Base-by-base conservation (phyloP, 2,113 vertebrate genomes). In the Gobius niger region DNA sequence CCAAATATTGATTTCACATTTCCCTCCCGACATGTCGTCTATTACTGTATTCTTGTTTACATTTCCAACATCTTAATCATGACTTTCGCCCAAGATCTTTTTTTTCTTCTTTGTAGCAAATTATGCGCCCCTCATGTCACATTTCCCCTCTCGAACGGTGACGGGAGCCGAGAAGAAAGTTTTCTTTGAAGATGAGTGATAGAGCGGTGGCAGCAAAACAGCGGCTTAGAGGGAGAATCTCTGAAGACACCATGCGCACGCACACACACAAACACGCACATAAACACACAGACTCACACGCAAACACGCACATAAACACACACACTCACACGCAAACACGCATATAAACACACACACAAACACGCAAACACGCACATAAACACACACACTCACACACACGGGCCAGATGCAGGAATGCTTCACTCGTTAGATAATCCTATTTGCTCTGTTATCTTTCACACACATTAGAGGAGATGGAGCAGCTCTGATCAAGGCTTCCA, bases 381-480 rank as follows among this genome's bases (percentile, higher is more conserved):
- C 56, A 41, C 7, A n/a, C 14, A 59, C 56, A n/a, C 47, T 70
- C 44, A 52, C 65, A 47, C 61, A 19, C 63, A 64, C 69, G 57
- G 78, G 80, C 80, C 74, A 74, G 76, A 83, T 67, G 67, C 63
- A 85, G 77, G 71, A 87, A 86, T 78, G 78, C 82, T 80, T 63
- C 63, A 75, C 83, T 80, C 84, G 76, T 85, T 77, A 77, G 83
- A 86, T 89, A 89, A 90, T 87, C 84, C 79, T 72, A 66, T 84
- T 84, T 84, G 65, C 80, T 65, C 57, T 75, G 65, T 83, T 83
- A 82, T 89, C 86, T 84, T 76, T 72, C 77, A 74, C 71, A 80
- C 82, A 77, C 78, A 86, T 85, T 82, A 81, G 66, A 75, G 73
- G 68, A 81, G 83, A 82, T 76, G 77, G 80, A 87, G 87, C 80